These are phyloP conservation scores for Bettongia penicillata DNA, from an alignment of 2,113 vertebrate species.

Conservation along the genomic window DNA sequence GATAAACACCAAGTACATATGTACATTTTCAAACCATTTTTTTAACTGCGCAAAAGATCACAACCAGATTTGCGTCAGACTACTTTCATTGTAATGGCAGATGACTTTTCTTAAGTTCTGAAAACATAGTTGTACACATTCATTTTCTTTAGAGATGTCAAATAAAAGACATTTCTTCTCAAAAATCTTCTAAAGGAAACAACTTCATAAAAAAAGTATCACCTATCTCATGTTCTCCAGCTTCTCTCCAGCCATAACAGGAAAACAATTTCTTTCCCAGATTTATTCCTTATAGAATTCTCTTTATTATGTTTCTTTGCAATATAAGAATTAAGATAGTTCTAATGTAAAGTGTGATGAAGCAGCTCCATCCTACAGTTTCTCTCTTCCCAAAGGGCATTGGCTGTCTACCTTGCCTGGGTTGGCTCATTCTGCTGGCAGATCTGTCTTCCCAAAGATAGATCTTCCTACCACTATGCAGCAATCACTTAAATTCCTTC, in stretches of 20 bases:
- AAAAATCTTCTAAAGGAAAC: background rate
- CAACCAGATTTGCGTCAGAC: background rate
- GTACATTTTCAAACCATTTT: background rate
- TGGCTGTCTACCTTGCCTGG: background rate
- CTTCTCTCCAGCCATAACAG: background rate
- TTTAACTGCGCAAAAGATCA: background rate
- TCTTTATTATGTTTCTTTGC: background rate
- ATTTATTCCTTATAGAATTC: background rate
- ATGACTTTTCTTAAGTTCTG: background rate
- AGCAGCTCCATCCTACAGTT: background rate
- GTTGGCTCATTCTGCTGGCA: background rate
- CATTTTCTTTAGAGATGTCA: background rate
- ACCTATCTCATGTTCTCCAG: background rate
- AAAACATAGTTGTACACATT: background rate
- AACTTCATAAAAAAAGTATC: background rate
- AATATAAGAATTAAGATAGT: background rate
- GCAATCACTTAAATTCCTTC: background rate
- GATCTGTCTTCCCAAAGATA: background rate
- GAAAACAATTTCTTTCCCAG: background rate
- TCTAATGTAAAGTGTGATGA: background rate
- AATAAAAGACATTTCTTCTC: background rate
- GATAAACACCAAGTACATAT: background rate
- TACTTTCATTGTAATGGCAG: background rate
- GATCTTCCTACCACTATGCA: background rate
- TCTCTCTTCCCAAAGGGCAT: background rate